A percentile compares a stretch with the other conserved stretches of the same genome.
These are phyloP conservation scores for Megathymus violae DNA, from an alignment of 1,140 invertebrate species.

Conservation along the genomic window DNA sequence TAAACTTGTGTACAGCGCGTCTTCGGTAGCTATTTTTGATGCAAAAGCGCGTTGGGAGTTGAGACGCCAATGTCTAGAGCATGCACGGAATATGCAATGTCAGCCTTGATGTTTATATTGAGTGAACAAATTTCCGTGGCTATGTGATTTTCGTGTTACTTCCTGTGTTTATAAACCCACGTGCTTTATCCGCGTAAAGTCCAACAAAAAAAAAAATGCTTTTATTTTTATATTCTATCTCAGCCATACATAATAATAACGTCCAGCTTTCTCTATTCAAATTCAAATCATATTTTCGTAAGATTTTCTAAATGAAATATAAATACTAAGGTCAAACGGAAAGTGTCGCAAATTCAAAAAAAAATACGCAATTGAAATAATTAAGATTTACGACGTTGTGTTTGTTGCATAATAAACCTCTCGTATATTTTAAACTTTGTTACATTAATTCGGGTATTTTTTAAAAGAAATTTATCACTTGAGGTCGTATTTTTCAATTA, in stretches of 20 bases:
- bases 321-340: neutral
- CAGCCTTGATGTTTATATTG: constrained; percentile 68
- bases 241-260: no score
- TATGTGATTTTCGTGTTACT: constrained; percentile 18
- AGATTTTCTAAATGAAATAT: neutral
- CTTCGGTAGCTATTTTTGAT: constrained; percentile 82
- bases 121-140: constrained; percentile 40
- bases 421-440: neutral
- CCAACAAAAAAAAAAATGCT: neutral
- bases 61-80: constrained; percentile 81
- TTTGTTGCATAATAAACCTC: neutral
- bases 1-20: constrained; percentile 74
- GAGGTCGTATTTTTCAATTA: no score
- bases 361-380: neutral
- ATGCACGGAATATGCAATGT: constrained; percentile 82
- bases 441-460: neutral
- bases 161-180: constrained; percentile 4
- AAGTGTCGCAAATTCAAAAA: neutral
- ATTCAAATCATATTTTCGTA: neutral
- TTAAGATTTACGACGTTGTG: neutral
- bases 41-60: constrained; percentile 75
- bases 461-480: neutral
- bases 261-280: neutral
- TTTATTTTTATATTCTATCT: neutral
- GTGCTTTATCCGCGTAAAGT: neutral